A percentile compares a stretch with the other conserved stretches of the same genome.
These are phyloP conservation scores for Chaetodon trifascialis DNA, from an alignment of 2,113 vertebrate genomes.

Conservation along the genomic window DNA sequence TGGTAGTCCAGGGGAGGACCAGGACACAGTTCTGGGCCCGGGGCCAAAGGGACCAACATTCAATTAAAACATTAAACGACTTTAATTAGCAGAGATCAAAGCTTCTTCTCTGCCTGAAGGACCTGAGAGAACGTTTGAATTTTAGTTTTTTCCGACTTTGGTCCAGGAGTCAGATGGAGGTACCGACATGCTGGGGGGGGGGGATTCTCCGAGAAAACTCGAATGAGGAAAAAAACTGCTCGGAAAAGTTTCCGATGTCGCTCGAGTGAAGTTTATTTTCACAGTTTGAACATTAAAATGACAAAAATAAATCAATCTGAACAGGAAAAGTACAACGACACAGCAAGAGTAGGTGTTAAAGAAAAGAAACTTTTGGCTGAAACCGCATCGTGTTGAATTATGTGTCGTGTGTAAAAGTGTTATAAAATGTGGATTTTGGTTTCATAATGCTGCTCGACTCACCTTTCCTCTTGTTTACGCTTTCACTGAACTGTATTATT, in stretches of 20 bases:
- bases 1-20: slow-evolving; percentile 13
- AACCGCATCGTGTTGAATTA: neutral
- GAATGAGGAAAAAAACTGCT: neutral
- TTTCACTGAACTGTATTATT: neutral
- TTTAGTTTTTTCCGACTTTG: no score
- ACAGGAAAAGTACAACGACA: no score
- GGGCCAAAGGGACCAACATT: neutral
- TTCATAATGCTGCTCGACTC: neutral
- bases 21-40: neutral
- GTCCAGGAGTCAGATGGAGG: neutral
- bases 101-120: neutral
- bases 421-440: neutral
- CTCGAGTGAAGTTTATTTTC: neutral
- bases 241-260: neutral
- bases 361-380: neutral
- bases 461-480: neutral
- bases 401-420: neutral
- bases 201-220: neutral
- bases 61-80: neutral
- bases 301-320: neutral
- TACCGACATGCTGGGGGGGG: neutral
- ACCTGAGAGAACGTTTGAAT: neutral
- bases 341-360: neutral
- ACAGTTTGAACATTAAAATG: neutral
- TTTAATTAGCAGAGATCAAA: slow-evolving; percentile 28